Conservation (phyloP, 1,140 invertebrate species). For the Heliothis subflexa region DNA sequence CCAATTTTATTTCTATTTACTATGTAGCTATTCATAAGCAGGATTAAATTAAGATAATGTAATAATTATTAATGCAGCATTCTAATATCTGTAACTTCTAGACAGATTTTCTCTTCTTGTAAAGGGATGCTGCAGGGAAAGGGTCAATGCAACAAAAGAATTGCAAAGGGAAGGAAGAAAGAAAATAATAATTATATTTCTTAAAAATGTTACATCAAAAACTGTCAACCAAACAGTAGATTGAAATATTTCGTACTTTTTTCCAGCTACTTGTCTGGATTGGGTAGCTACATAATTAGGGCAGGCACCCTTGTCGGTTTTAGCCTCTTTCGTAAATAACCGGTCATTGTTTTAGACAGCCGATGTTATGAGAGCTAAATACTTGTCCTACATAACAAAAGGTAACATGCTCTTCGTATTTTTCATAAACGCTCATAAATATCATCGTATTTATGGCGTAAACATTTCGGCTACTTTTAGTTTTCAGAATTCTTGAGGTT, state of each 20-base stretch:
- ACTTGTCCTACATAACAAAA: conserved; percentile 38
- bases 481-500: background rate
- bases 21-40: too few species aligned
- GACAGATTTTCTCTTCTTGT: too few species aligned
- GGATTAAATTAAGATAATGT: too few species aligned
- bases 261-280: conserved; percentile 17
- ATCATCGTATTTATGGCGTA: conserved; percentile 1
- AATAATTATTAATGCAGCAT: too few species aligned
- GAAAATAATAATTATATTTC: background rate
- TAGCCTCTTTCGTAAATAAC: conserved; percentile 32
- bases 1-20: too few species aligned
- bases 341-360: conserved; percentile 40
- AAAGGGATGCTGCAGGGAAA: too few species aligned
- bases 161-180: too few species aligned
- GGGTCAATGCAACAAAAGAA: too few species aligned
- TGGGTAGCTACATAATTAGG: conserved; percentile 12
- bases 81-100: too few species aligned
- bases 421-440: background rate
- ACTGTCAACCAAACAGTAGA: background rate
- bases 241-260: background rate
- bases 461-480: background rate
- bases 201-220: background rate
- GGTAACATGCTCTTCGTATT: background rate
- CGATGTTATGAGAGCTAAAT: conserved; percentile 37
- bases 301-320: conserved; percentile 19